Evolutionary conservation across 2,113 vertebrate genomes (phyloP), one percentile per base, ranked within the genome.

Genomic region (Otolemur garnettii): DNA sequence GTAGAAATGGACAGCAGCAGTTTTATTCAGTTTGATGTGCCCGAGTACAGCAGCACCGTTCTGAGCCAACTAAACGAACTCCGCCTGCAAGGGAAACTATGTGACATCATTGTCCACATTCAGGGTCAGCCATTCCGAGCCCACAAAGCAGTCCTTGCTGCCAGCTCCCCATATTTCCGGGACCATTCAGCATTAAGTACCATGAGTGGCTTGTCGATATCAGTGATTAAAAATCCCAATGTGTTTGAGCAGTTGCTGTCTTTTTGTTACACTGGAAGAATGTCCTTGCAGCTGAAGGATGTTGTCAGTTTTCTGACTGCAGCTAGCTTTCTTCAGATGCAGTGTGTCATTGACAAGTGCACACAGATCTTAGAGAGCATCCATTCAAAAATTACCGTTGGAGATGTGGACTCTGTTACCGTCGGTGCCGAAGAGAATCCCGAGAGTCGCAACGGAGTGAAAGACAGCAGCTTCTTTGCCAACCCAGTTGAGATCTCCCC

Each of bases 261-360:
- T 28, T 99, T 99, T 98, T 99, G 99, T 98, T 99, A 99, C 99
- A 99, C 99, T 88, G 99, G 99, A 98, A 99, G 99, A 98, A 99
- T 99, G 99, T 99, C 99, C 74, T 98, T 99, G 97, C 99, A 99
- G 95, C 99, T 99, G 95, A 99, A 99, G 98, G 99, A 99, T 53
- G 99, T 99, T 60, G 99, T 99, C 97, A 99, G 99, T 95, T 99
- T 99, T 97, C 99, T 99, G 26, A 99, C 99, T 0, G 99, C 99
- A 28, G 99, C 99, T 87, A 99, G 99, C 98, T 99, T 99, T 97
- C 99, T 99, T 71, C 99, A 99, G 98, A 99, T 99, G 99, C 99
- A 99, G 97, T 99, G 99, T 2, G 99, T 99, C 98, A 99, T 99
- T 30, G 99, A 99, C 98, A 99, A 99, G 97, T 99, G 99, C 97